Base-by-base conservation (phyloP, 30 jellyfish, hydroid and myxozoan species). In the Clytia hemisphaerica region DNA sequence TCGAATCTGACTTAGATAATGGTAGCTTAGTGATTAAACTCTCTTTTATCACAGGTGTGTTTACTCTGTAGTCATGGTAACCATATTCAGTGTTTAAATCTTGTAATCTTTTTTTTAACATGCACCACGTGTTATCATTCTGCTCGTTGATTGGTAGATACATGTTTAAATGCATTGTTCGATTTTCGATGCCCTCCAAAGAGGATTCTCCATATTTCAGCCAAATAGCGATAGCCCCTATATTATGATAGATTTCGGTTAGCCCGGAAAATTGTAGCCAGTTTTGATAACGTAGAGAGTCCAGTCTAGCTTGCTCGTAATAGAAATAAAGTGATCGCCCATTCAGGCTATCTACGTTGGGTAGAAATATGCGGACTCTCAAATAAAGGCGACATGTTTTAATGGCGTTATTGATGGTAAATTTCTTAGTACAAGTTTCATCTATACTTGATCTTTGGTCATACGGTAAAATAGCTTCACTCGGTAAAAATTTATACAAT, bases 381-480 rank as follows among this genome's bases (percentile, higher is more conserved):
- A 57, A n/a, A 22, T 57, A 57, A 21, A 57, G 42, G 0, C 70
- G 70, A 57, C 70, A 57, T 6, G 70, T 22, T 57, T 57, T 57
- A 22, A 57, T 57, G 7, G 70, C 30, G 42, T 44, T 57, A 22
- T 57, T 44, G 7, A 57, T 38, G 6, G 30, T 44, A n/a, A n/a
- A n/a, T 44, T 22, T 57, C 16, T 44, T 28, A 4, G 70, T 57
- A 18, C 30, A 38, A 57, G 30, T 33, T 22, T 30, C 70, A n/a
- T 57, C 30, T 57, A 57, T 22, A 9, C 30, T 10, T 26, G 70
- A 22, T 5, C 44, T 44, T 30, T 57, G 70, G 19, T 57, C 35
- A 2, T 26, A 22, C 7, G 70, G 25, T n/a, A 57, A 38, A 18
- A 57, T 57, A 25, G 70, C 44, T 28, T 38, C 70, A 0, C 44